A percentile compares a stretch with the other conserved stretches of the same genome.
Conservation (phyloP, 2,113 vertebrate genomes). For the Oryzias curvinotus region DNA sequence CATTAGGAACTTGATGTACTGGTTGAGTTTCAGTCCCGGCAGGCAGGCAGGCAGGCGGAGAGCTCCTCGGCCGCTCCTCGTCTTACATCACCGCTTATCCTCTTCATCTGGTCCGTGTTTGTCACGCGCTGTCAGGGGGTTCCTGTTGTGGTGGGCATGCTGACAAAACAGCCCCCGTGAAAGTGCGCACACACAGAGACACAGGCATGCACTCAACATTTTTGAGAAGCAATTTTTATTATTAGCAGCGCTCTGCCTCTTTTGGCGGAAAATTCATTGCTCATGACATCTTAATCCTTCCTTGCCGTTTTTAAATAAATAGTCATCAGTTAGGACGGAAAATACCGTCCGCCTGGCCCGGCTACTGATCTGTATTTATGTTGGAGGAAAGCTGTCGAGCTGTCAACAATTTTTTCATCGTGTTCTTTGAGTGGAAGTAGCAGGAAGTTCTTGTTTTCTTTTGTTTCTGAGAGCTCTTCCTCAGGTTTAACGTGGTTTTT, state of each 20-base stretch:
- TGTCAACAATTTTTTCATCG: conserved; percentile 14
- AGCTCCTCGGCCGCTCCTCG: conserved; percentile 8
- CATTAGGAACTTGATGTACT: conserved; percentile 14
- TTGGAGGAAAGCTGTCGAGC: conserved; percentile 15
- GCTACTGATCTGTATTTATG: conserved; percentile 34
- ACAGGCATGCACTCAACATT: background rate
- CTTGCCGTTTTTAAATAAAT: conserved; percentile 46
- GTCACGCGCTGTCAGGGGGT: conserved; percentile 40
- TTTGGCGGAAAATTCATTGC: conserved; percentile 36
- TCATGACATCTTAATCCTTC: conserved; percentile 33
- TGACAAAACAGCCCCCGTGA: conserved; percentile 15
- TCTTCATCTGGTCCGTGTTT: conserved; percentile 66
- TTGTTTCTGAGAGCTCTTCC: conserved; percentile 6
- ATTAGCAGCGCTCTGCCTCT: conserved; percentile 8
- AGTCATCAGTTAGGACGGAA: conserved; percentile 35
- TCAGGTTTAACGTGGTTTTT: conserved; percentile 6
- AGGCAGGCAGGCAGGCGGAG: conserved; percentile 2
- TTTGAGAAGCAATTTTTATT: conserved; percentile 7
- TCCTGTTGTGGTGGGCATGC: conserved; percentile 26
- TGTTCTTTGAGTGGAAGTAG: background rate
- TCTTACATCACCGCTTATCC: conserved; percentile 17
- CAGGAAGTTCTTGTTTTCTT: conserved; percentile 10
- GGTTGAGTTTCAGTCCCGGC: conserved; percentile 2
- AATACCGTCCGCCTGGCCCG: conserved; percentile 14
- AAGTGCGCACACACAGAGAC: background rate